Evolutionary conservation across 2,797 vertebrate species (phyloP), one percentile per base, ranked within the genome.

Genomic region (Neoniphon sammara): DNA sequence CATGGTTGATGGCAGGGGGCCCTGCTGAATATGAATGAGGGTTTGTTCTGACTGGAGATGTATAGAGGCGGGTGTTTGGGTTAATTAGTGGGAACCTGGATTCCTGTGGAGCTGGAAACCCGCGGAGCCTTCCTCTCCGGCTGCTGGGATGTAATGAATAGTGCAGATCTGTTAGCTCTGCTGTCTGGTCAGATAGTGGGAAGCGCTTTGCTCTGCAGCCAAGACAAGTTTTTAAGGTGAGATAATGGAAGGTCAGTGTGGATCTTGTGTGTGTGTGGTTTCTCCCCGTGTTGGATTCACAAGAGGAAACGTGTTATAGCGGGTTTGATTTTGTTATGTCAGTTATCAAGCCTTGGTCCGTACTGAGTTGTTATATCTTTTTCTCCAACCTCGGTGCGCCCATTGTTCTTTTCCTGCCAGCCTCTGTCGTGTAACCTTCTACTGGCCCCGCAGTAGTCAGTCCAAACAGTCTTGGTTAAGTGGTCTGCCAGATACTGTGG

Each of bases 11-110:
- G 59, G 81, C 69, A 15, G 75, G 67, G 68, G 69, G 76, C 23
- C 68, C 52, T 49, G 57, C 79, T 88, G 86, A 87, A 88, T 90
- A 87, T 65, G 67, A 89, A 92, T 89, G 70, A 83, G 73, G 44
- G 64, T 76, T 72, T 85, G 52, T 74, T 81, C 77, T 62, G 31
- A 55, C 50, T n/a, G 57, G 63, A 66, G 80, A 87, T 72, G 70
- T 84, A 87, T 77, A 80, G 78, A 77, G 64, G 67, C 39, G 53
- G 78, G 75, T 88, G 81, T 82, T 87, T 81, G 84, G 85, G 88
- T 86, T 91, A 89, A 91, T 91, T 90, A 85, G 81, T 14, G 53
- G 60, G 75, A 85, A 67, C 70, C 70, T 79, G 79, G 70, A 63
- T 85, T 86, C 84, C 87, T 25, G 75, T 75, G 78, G 77, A 44